phyloP scores from a whole-genome alignment of 2,797 vertebrate genomes.

The Danio albolineatus region DNA sequence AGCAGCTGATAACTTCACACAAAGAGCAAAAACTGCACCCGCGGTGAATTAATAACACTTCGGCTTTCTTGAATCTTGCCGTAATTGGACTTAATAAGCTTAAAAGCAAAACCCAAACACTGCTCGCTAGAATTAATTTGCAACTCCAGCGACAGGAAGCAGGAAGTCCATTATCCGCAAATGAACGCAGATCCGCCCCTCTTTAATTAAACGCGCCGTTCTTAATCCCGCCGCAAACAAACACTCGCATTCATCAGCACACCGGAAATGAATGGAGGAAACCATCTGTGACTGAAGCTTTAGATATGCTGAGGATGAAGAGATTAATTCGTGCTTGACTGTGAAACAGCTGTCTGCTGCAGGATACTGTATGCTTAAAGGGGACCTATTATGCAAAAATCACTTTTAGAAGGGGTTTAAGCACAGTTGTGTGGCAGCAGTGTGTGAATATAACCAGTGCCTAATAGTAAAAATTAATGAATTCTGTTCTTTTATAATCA shows the following conservation, averaged over 20 bases:
- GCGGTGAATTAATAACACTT: constrained; percentile 59
- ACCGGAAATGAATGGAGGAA: constrained; percentile 23
- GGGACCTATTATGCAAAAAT: too few species aligned
- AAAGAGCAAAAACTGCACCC: constrained; percentile 1
- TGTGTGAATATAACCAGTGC: too few species aligned
- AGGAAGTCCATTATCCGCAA: constrained; percentile 20
- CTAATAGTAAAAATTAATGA: too few species aligned
- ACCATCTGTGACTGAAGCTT: constrained; percentile 25
- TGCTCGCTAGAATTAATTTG: constrained; percentile 69
- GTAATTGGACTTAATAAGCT: constrained; percentile 73
- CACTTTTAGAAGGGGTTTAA: too few species aligned
- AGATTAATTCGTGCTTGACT: neutral
- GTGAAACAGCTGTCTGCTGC: neutral
- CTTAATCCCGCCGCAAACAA: constrained; percentile 23
- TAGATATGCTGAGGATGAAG: neutral
- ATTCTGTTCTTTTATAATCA: too few species aligned
- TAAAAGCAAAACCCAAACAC: constrained; percentile 65
- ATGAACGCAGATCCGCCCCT: constrained; percentile 1
- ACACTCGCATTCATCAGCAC: constrained; percentile 17
- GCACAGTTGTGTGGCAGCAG: too few species aligned
- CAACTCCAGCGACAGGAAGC: constrained; percentile 51
- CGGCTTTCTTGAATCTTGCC: constrained; percentile 63
- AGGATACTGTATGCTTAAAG: neutral
- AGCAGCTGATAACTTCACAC: constrained; percentile 21
- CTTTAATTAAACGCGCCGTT: constrained; percentile 20